These are phyloP conservation scores for Alsophila aescularia DNA, from an alignment of 2,888 invertebrate genomes.

Conservation along the genomic window DNA sequence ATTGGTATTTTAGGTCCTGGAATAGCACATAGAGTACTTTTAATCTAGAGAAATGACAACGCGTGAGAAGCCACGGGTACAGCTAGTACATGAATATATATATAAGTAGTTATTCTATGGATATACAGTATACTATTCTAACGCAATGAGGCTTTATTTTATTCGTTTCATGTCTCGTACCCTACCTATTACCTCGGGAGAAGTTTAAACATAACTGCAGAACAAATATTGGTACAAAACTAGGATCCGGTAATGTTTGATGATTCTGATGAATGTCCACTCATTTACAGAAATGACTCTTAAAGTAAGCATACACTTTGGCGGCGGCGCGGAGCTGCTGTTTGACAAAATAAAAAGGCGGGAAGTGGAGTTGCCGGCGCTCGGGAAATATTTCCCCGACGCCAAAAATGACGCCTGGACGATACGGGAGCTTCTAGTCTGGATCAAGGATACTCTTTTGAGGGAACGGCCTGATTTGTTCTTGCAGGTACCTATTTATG, in stretches of 20 bases:
- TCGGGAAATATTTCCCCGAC: slow-evolving; percentile 69
- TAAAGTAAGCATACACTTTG: slow-evolving; percentile 73
- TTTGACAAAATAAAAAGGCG: slow-evolving; percentile 92
- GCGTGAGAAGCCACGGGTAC: too few species aligned
- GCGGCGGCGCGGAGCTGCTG: slow-evolving; percentile 96
- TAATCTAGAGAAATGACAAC: too few species aligned
- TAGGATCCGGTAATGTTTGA: background rate
- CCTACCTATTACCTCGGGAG: too few species aligned
- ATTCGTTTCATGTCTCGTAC: too few species aligned
- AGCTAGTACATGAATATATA: too few species aligned
- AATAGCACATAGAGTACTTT: too few species aligned
- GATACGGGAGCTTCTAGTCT: slow-evolving; percentile 88
- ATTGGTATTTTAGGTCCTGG: too few species aligned
- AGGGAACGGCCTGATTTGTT: slow-evolving; percentile 91
- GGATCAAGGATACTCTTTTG: slow-evolving; percentile 94
- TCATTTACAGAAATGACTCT: slow-evolving; percentile 47
- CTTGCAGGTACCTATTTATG: slow-evolving; percentile 57
- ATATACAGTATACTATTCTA: too few species aligned
- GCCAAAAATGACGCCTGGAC: slow-evolving; percentile 82
- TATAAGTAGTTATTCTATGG: too few species aligned
- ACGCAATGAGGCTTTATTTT: too few species aligned
- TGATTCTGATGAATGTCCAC: background rate
- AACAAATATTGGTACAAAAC: too few species aligned
- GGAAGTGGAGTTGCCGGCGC: slow-evolving; percentile 86
- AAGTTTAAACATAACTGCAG: too few species aligned